Evolutionary conservation across 2,797 vertebrate species (phyloP), one percentile per base, ranked within the genome.

Genomic region (Clarias fuscus): DNA sequence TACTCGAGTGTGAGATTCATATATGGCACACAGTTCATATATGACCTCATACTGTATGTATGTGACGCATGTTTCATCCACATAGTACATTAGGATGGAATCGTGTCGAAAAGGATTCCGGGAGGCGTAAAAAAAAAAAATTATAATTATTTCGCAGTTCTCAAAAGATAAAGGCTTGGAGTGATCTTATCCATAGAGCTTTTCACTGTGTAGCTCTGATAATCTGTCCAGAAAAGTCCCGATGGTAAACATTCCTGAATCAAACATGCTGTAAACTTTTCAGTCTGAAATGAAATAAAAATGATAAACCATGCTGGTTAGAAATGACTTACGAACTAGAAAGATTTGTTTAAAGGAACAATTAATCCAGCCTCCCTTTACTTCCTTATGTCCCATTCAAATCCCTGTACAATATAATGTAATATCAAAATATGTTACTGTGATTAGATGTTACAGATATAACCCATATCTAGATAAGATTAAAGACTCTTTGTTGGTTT

Each of bases 251-350:
- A 43, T 61, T 61, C 30, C 56, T 78, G 64, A 70, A 53, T 68
- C 18, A 59, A 70, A 61, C 64, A 62, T 15, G 2, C 27, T 67
- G n/a, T 30, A 67, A 48, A 67, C 43, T 67, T 67, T 48, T 67
- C 22, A 58, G 61, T 43, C 43, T 43, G 4, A 81, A 65, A 43
- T 64, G 40, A 20, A 53, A 13, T 33, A 62, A 4, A 40, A 81
- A 62, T 58, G 37, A 68, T 68, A 15, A 65, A 37, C 72, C 62
- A 77, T 24, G 72, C 64, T 1, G 48, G 24, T 86, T 33, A 37
- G 56, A 79, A 89, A 84, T 80, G 75, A 72, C 59, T 85, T 85
- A 71, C 84, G 88, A 89, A 90, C 87, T 88, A 87, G 87, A 90
- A 90, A 82, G 68, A 79, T 62, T 65, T 81, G 87, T 86, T 88